These are phyloP conservation scores for Sylvia atricapilla DNA, from an alignment of 2,113 vertebrate species.

Conservation along the genomic window DNA sequence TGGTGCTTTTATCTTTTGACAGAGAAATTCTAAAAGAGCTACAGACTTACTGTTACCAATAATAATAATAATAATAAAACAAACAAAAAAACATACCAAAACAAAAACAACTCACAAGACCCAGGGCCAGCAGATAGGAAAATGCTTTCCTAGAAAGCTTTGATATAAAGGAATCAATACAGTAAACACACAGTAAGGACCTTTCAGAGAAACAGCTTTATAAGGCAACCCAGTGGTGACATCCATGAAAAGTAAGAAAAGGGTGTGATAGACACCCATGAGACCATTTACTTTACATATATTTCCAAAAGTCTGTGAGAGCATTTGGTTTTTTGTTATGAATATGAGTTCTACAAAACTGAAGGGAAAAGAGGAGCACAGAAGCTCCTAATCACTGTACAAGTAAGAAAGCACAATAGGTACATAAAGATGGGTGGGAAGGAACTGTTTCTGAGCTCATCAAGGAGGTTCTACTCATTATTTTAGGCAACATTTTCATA, in stretches of 20 bases:
- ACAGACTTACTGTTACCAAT: background rate
- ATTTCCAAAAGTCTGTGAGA: background rate
- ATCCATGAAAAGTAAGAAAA: background rate
- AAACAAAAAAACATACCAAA: background rate
- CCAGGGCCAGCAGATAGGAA: background rate
- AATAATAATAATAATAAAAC: background rate
- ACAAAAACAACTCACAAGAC: background rate
- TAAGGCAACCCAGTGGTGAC: background rate
- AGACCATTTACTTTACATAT: background rate
- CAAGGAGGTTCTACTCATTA: background rate
- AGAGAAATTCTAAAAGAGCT: background rate
- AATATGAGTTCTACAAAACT: background rate
- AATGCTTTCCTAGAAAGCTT: background rate
- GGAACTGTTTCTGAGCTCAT: background rate
- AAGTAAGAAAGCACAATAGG: background rate
- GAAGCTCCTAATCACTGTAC: background rate
- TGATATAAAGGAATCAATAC: background rate
- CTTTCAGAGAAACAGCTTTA: background rate
- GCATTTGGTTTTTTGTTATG: background rate
- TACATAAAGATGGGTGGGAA: background rate
- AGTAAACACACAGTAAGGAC: background rate
- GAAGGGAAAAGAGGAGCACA: background rate
- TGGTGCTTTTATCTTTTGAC: background rate
- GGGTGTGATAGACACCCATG: background rate
- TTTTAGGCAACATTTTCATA: background rate